Evolutionary conservation across 1,140 invertebrate genomes (phyloP).

Genomic region (Chlorops oryzae): DNA sequence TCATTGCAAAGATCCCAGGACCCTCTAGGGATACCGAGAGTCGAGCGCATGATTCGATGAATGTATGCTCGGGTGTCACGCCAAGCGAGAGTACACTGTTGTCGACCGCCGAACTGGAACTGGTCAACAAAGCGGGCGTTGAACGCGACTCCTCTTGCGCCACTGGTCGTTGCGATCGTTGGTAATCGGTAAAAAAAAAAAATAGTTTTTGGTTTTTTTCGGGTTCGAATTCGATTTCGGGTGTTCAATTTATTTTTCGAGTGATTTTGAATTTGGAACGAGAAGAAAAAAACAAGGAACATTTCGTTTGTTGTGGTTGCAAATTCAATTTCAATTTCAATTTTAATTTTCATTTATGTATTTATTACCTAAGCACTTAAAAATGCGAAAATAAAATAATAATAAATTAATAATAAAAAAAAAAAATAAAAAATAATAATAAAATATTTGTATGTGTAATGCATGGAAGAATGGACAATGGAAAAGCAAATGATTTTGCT

Average conservation of each 20-base stretch:
- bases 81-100: slow-evolving; percentile 59
- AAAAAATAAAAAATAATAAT: too few species aligned
- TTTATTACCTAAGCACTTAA: too few species aligned
- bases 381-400: too few species aligned
- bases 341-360: too few species aligned
- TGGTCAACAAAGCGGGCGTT: slow-evolving; percentile 68
- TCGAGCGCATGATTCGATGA: slow-evolving; percentile 77
- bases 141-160: slow-evolving; percentile 77
- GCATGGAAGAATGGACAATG: too few species aligned
- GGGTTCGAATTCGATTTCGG: not conserved
- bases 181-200: not conserved
- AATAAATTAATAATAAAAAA: too few species aligned
- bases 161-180: too few species aligned
- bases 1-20: slow-evolving; percentile 41
- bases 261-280: not conserved
- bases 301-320: slow-evolving; percentile 12
- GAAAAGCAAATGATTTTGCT: too few species aligned
- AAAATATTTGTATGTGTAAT: too few species aligned
- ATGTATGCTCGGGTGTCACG: slow-evolving; percentile 76
- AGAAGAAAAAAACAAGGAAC: not conserved
- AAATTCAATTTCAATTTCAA: too few species aligned
- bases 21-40: slow-evolving; percentile 78
- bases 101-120: slow-evolving; percentile 52
- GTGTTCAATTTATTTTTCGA: not conserved
- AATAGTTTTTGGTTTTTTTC: not conserved